phyloP scores from a whole-genome alignment of 2,888 invertebrate genomes.

The Latrodectus hesperus region DNA sequence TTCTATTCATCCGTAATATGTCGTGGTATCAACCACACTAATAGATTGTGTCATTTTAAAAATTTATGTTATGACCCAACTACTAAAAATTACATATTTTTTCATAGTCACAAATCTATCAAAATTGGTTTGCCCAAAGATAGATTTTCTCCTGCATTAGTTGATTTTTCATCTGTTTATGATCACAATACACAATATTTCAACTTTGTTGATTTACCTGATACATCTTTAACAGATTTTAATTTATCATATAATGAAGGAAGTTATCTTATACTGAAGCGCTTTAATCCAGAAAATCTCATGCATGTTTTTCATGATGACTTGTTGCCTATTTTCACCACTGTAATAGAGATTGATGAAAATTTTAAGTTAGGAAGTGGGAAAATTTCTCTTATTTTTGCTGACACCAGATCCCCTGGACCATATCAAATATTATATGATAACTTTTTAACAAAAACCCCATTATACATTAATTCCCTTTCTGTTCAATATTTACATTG shows the following conservation, averaged over 20 bases:
- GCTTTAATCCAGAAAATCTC: constrained; percentile 78
- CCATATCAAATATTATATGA: constrained; percentile 74
- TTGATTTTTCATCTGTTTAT: constrained; percentile 75
- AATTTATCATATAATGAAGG: constrained; percentile 70
- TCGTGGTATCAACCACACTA: constrained; percentile 71
- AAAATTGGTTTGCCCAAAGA: constrained; percentile 73
- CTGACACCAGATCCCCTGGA: constrained; percentile 73
- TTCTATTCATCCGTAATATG: constrained; percentile 72
- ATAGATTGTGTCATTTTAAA: constrained; percentile 74
- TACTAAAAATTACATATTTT: constrained; percentile 75
- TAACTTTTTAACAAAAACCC: constrained; percentile 72
- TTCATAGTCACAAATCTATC: constrained; percentile 73
- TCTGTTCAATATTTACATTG: constrained; percentile 72
- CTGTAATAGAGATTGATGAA: constrained; percentile 73
- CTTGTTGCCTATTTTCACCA: constrained; percentile 76
- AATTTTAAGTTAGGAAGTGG: background rate
- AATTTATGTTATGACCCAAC: constrained; percentile 76
- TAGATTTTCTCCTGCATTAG: constrained; percentile 72
- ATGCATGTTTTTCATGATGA: constrained; percentile 79
- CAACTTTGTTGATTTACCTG: constrained; percentile 73
- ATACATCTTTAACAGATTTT: constrained; percentile 69
- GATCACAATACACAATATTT: constrained; percentile 75
- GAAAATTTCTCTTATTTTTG: constrained; percentile 72
- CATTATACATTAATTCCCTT: constrained; percentile 33
- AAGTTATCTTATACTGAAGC: constrained; percentile 73